Percentiles rank a stretch among this genome's conserved stretches.
phyloP scores from a whole-genome alignment of 2,888 invertebrate genomes.

The Drosophila meridiana region DNA sequence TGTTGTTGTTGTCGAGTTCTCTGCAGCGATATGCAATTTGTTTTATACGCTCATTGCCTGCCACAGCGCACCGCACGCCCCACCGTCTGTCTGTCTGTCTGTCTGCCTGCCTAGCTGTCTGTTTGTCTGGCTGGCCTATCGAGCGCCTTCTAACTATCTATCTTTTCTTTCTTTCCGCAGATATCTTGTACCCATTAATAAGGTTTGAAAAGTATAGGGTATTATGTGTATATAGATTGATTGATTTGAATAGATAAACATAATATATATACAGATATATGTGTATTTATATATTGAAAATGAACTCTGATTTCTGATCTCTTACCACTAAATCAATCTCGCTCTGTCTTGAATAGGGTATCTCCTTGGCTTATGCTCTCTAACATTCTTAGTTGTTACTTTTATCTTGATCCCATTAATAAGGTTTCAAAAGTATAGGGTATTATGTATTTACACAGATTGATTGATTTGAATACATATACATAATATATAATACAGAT shows the following conservation, averaged over 20 bases:
- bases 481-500: not conserved
- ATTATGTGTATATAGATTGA: not conserved
- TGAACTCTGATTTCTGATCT: too few relatives aligned
- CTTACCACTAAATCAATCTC: too few relatives aligned
- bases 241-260: not conserved
- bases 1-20: conserved; percentile 31
- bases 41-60: conserved; percentile 73
- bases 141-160: conserved; percentile 53
- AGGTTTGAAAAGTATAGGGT: not conserved
- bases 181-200: conserved; percentile 7
- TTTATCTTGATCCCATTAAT: conserved; percentile 2
- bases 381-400: not conserved
- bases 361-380: not conserved
- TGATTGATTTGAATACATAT: not conserved
- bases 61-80: conserved; percentile 13
- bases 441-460: not conserved
- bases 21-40: conserved; percentile 71
- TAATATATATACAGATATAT: not conserved
- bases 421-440: not conserved
- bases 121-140: conserved; percentile 36
- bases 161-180: conserved; percentile 23
- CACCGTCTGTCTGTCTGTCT: conserved; percentile 20
- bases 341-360: not conserved
- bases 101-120: conserved; percentile 14
- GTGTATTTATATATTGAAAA: not conserved